A percentile compares a stretch with the other conserved stretches of the same genome.
Conservation (phyloP, 2,797 vertebrate species). For the Myioborus melanocephalus region DNA sequence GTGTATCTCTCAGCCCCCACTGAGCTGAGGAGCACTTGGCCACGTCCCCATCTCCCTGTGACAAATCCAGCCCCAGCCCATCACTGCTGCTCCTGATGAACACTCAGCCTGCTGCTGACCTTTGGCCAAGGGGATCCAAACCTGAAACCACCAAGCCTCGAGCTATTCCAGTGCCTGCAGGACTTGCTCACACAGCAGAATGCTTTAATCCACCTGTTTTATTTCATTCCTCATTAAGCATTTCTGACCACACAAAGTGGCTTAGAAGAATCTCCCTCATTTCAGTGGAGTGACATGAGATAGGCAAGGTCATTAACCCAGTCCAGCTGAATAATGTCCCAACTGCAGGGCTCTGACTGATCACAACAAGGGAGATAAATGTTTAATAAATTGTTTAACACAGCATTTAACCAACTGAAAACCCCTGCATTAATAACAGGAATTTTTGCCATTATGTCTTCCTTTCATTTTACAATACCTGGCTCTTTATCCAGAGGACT, state of each 20-base stretch:
- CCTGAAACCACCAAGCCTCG: background rate
- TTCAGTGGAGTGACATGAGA: background rate
- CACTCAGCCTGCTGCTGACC: background rate
- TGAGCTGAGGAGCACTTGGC: background rate
- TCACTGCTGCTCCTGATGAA: background rate
- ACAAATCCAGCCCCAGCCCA: background rate
- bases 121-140: background rate
- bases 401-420: background rate
- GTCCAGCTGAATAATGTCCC: background rate
- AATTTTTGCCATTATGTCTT: background rate
- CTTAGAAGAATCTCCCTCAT: background rate
- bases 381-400: background rate
- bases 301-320: background rate
- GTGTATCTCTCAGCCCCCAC: background rate
- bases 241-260: background rate
- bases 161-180: background rate
- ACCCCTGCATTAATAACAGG: rapidly evolving
- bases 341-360: background rate
- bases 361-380: background rate
- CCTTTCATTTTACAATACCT: background rate
- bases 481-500: slow-evolving; percentile 33
- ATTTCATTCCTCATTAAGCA: background rate
- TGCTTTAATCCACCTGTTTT: background rate
- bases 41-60: background rate
- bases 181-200: background rate